Evolutionary conservation across 2,888 invertebrate genomes (phyloP).

Genomic region (Theodoxus fluviatilis): DNA sequence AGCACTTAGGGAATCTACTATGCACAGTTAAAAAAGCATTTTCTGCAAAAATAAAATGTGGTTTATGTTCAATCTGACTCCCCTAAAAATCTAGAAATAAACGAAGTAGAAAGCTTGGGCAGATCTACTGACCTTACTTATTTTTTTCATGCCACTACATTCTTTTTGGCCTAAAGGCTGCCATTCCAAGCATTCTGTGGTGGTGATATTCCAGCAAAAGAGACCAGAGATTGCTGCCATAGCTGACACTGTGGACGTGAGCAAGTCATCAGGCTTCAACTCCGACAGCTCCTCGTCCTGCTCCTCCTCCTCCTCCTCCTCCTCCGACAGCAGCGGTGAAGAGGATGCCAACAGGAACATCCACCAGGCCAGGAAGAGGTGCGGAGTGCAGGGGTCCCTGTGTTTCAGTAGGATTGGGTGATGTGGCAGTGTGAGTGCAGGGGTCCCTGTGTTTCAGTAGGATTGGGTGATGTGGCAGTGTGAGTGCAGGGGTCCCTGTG

Average conservation of each 20-base stretch:
- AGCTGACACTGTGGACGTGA: conserved; percentile 79
- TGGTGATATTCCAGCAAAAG: conserved; percentile 38
- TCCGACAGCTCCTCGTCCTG: conserved; percentile 90
- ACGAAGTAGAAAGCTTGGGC: too few relatives aligned
- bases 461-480: too few relatives aligned
- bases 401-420: too few relatives aligned
- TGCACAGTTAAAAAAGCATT: too few relatives aligned
- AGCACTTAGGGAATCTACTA: too few relatives aligned
- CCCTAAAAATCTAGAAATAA: too few relatives aligned
- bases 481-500: too few relatives aligned
- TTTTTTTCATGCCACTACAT: neutral
- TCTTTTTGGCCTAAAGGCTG: neutral
- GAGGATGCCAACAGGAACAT: conserved; percentile 30
- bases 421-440: too few relatives aligned
- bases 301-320: conserved; percentile 77
- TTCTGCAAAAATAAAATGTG: too few relatives aligned
- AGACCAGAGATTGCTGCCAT: conserved; percentile 63
- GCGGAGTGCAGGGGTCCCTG: too few relatives aligned
- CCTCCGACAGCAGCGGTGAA: conserved; percentile 30
- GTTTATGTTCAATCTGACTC: too few relatives aligned
- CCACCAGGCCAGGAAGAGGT: conserved; percentile 34
- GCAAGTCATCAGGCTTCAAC: conserved; percentile 86
- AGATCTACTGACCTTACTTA: neutral
- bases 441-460: too few relatives aligned
- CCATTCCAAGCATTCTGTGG: neutral